Conservation (phyloP, 2,888 invertebrate genomes). For the Torymus auratus region DNA sequence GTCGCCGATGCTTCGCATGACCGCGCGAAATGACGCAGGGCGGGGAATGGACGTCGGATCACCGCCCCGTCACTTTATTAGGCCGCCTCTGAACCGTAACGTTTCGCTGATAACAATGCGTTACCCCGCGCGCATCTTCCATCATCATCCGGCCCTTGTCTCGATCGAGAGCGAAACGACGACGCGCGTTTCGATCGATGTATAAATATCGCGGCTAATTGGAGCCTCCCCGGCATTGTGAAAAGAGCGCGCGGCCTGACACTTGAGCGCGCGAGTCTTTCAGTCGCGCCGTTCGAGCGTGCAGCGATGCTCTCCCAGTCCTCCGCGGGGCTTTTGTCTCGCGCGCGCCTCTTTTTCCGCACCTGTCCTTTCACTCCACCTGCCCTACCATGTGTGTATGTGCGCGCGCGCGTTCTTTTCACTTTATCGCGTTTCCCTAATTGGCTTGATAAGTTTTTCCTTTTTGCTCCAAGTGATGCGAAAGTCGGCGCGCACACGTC, state of each 20-base stretch:
- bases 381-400: slow-evolving; percentile 27
- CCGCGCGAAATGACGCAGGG: too few relatives aligned
- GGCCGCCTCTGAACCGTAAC: slow-evolving; percentile 18
- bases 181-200: slow-evolving; percentile 31
- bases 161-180: background rate
- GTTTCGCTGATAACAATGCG: slow-evolving; percentile 12
- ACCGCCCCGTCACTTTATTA: slow-evolving; percentile 20
- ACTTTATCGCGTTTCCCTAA: slow-evolving; percentile 60
- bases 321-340: slow-evolving; percentile 58
- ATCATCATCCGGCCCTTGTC: background rate
- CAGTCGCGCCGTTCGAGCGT: slow-evolving; percentile 67
- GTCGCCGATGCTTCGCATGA: too few relatives aligned
- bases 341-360: slow-evolving; percentile 65
- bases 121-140: background rate
- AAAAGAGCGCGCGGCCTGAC: slow-evolving; percentile 52
- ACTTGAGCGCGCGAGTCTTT: slow-evolving; percentile 66
- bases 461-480: slow-evolving; percentile 46
- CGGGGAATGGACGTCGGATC: too few relatives aligned
- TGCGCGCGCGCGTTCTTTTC: slow-evolving; percentile 44
- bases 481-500: slow-evolving; percentile 33
- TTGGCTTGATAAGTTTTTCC: slow-evolving; percentile 61
- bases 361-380: slow-evolving; percentile 58
- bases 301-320: too few relatives aligned
- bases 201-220: slow-evolving; percentile 75
- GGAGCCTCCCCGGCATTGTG: slow-evolving; percentile 71